Base-by-base conservation (phyloP, 2,888 invertebrate species). In the Phyllotreta cruciferae region DNA sequence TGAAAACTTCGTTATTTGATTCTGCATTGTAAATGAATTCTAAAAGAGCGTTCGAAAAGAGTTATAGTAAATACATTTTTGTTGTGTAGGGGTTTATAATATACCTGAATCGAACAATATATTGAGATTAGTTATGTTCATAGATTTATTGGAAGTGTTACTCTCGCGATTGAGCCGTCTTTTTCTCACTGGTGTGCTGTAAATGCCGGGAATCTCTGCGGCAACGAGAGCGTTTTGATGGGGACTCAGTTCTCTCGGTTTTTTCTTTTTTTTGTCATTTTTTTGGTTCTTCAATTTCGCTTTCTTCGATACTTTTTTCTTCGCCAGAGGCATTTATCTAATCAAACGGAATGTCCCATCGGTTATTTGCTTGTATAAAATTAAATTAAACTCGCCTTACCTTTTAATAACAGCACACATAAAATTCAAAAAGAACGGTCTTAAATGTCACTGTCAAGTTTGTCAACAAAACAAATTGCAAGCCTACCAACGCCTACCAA, bases 51-150 rank as follows among this genome's bases (percentile, higher is more conserved):
- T n/a, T n/a, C n/a, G 3, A 24, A 24, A 44, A 44, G 3, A 44
- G 3, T 10, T 44, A 6, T 44, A 47, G 7, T 14, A 47, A 14
- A 47, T 47, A n/a, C n/a, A n/a, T 24, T 3, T 24, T 3, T 3
- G 4, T 24, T 24, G 24, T 24, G 24, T 4, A 24, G 24, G 24
- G 24, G 9, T 47, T 6, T 13, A 13, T 13, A 11, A 44, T 1
- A 3, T 14, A 47, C 49, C 49, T 11, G 71, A 70, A 38, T 75
- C 71, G 61, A 74, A 74, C 34, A 74, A 58, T 34, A 70, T 62
- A 60, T 73, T 73, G 56, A 75, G 66, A 62, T 75, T 74, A 6
- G 75, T 75, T n/a, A 74, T 71, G 55, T 73, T 73, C 38, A 70
- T 45, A 38, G 63, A 70, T 35, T 45, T 55, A 47, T 38, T 57